phyloP scores from a whole-genome alignment of 2,888 invertebrate genomes.

The Elegia similella region DNA sequence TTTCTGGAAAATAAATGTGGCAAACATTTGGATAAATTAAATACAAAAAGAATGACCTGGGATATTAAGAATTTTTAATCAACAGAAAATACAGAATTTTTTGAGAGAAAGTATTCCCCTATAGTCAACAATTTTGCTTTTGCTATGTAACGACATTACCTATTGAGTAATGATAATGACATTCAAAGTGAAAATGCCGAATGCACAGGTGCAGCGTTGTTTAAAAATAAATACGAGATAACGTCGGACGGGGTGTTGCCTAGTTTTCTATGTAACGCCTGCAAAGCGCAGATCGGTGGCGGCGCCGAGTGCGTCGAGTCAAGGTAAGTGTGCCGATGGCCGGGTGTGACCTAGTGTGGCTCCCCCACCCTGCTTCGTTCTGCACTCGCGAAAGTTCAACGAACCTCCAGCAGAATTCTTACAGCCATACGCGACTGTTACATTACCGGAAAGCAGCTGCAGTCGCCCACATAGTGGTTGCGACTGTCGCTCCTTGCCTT shows the following conservation, averaged over 20 bases:
- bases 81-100: too few relatives aligned
- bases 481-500: slow-evolving; percentile 26
- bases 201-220: slow-evolving; percentile 23
- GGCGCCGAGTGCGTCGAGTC: slow-evolving; percentile 66
- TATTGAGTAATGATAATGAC: neutral
- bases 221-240: slow-evolving; percentile 49
- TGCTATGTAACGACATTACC: neutral
- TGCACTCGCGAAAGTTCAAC: slow-evolving; percentile 79
- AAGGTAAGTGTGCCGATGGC: slow-evolving; percentile 81
- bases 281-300: slow-evolving; percentile 46
- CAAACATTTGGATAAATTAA: too few relatives aligned
- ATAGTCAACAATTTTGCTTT: neutral
- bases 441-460: slow-evolving; percentile 79
- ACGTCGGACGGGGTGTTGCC: slow-evolving; percentile 50
- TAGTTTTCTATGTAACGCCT: slow-evolving; percentile 67
- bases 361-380: slow-evolving; percentile 73
- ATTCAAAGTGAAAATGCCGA: neutral
- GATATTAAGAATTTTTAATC: too few relatives aligned
- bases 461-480: slow-evolving; percentile 50
- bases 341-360: slow-evolving; percentile 76
- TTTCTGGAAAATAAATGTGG: too few relatives aligned
- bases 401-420: slow-evolving; percentile 78
- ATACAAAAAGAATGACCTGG: too few relatives aligned
- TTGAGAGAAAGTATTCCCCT: too few relatives aligned
- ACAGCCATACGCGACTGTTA: slow-evolving; percentile 75